A percentile compares a stretch with the other conserved stretches of the same genome.
Evolutionary conservation across 1,140 invertebrate genomes (phyloP).

Genomic region (Papilio polytes): DNA sequence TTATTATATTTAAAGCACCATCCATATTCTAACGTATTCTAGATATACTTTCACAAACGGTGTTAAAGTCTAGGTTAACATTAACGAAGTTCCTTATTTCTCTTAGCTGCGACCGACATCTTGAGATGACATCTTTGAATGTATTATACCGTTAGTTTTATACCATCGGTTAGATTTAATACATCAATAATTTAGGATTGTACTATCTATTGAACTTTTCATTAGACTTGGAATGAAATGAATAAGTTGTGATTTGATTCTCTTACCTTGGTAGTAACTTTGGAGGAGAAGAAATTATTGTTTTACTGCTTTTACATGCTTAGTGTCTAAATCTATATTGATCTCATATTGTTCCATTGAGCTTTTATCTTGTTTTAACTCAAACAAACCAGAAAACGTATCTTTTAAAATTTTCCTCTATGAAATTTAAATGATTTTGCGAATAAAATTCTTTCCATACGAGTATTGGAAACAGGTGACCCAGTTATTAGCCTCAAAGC

Average conservation of each 20-base stretch:
- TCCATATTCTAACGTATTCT: background rate
- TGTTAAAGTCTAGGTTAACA: background rate
- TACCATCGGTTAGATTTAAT: background rate
- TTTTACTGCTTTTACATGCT: background rate
- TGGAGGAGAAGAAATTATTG: background rate
- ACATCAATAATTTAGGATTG: background rate
- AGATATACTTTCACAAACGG: background rate
- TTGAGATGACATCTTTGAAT: background rate
- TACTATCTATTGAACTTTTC: background rate
- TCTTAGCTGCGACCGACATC: background rate
- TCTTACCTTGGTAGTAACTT: background rate
- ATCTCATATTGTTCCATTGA: background rate
- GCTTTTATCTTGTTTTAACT: background rate
- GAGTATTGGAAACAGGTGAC: slow-evolving; percentile 15
- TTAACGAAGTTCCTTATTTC: background rate
- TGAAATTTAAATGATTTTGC: background rate
- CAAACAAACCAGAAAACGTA: background rate
- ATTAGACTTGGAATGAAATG: background rate
- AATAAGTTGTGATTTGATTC: background rate
- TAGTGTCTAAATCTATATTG: background rate
- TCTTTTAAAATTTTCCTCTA: background rate
- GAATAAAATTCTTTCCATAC: slow-evolving; percentile 15
- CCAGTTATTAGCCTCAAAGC: slow-evolving; percentile 19
- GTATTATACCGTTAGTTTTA: background rate
- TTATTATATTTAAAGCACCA: background rate